These are phyloP conservation scores for Paramormyrops hopkinsi DNA, from an alignment of 2,797 vertebrate genomes.

Conservation along the genomic window DNA sequence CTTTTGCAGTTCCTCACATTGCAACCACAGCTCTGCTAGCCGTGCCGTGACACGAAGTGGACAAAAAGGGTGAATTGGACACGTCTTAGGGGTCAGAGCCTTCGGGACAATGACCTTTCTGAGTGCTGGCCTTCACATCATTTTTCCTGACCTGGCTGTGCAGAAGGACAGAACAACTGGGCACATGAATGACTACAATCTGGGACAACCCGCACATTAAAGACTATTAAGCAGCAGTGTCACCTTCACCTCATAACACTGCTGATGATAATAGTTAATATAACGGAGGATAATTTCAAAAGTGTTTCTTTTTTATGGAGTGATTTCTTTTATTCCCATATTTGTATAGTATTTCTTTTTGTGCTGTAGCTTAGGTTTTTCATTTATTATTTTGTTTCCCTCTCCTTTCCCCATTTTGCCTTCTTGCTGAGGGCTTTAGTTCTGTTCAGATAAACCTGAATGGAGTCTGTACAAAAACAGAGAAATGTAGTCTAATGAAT, in stretches of 20 bases:
- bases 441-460: constrained; percentile 52
- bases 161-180: constrained; percentile 1
- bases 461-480: constrained; percentile 65
- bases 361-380: constrained; percentile 43
- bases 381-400: constrained; percentile 2
- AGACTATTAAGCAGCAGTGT: not conserved
- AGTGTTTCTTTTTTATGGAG: constrained; percentile 11
- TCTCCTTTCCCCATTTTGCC: constrained; percentile 18
- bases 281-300: not conserved
- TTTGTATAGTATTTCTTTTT: constrained; percentile 42
- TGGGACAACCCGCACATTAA: not conserved
- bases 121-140: not conserved
- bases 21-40: not conserved
- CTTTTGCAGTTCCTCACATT: not conserved
- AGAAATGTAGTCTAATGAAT: constrained; percentile 58
- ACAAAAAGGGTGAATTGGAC: not conserved
- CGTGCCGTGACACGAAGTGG: not conserved
- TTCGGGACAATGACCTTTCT: not conserved
- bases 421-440: constrained; percentile 47
- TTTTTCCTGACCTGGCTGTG: not conserved
- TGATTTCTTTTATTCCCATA: constrained; percentile 32
- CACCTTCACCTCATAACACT: constrained; percentile 3
- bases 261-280: not conserved
- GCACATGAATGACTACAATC: not conserved
- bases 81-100: not conserved